Base-by-base conservation (phyloP, 2,113 vertebrate species). In the Ahaetulla prasina region DNA sequence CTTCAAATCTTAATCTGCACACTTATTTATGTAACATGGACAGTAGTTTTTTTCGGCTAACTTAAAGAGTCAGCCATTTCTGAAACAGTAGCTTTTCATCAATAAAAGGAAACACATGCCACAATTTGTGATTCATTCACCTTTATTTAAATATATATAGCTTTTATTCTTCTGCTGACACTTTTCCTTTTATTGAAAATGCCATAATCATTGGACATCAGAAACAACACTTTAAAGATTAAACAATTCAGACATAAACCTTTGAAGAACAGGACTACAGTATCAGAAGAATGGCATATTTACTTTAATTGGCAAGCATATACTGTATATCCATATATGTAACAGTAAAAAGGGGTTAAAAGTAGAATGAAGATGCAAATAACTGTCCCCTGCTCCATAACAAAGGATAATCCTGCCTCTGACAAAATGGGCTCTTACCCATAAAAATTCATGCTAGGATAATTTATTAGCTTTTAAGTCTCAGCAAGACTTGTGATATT, bases 91-190 rank as follows among this genome's bases (percentile, higher is more conserved):
- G 50, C 49, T 8, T 63, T 57, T 2, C 12, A 60, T 35, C 43
- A 87, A 89, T 3, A 12, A 63, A 92, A 92, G 3, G 94, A 86
- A 93, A 63, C 68, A 95, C 7, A 0, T 35, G 84, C 68, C 68
- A 74, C 43, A 91, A 49, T 93, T 50, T 95, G 93, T 91, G 92
- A 91, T 80, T 91, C n/a, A 93, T 57, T 92, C 94, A 43, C 7
- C 50, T 22, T 94, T 55, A 94, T 89, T 9, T 0, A 95, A 93
- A 91, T 89, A 22, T 90, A 87, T 90, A 9, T 52, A 52, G 5
- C 87, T 30, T 93, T 92, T 90, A 60, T 23, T 91, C 89, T 94
- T 91, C 87, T 68, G 89, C 92, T 85, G 52, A 60, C 4, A 27
- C 20, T n/a, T 89, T 8, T 30, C 39, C 45, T 43, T 54, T 53